Base-by-base conservation (phyloP, 1,140 invertebrate species). In the Anoplophora glabripennis region DNA sequence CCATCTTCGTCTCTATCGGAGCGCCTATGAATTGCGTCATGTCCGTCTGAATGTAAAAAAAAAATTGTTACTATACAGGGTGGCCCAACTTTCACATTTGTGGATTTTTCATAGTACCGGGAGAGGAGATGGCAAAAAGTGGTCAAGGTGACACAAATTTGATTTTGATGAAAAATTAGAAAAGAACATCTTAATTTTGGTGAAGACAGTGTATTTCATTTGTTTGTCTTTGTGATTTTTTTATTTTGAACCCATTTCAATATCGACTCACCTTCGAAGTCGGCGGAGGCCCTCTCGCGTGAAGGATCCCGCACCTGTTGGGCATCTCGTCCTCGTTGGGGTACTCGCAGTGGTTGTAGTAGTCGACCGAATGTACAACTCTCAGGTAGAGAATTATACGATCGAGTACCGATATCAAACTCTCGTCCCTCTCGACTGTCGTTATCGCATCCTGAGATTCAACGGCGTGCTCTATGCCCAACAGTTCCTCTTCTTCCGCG, bases 311-410 rank as follows among this genome's bases (percentile, higher is more conserved):
- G 78, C 96, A 98, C 28, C 96, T 83, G 76, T 99, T 98, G 0
- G 98, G 98, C 97, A 99, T 99, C 74, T 98, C 96, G 77, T 99
- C 97, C 79, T 99, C 98, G 73, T 98, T 97, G 0, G 96, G 94
- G 81, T 99, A 99, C 71, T 99, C 96, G 69, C 92, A 95, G 68
- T 96, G 93, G 78, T 96, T 98, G 75, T 99, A 99, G 74, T 96
- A 99, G 77, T 99, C 98, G 42, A 99, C 90, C 0, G 96, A 99
- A 78, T 99, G 96, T 0, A 99, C 98, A 42, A 99, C 86, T 35
- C 98, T 85, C 60, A 99, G 77, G 75, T 99, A 99, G 8, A 99
- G 76, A 34, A 99, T 84, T 38, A 99, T 82, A 35, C 88, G 77
- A 72, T 85, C 84, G 28, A 82, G 63, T 63, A 94, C 93, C 65